Evolutionary conservation across 2,797 vertebrate species (phyloP), one percentile per base, ranked within the genome.

Genomic region (Diplodus puntazzo): DNA sequence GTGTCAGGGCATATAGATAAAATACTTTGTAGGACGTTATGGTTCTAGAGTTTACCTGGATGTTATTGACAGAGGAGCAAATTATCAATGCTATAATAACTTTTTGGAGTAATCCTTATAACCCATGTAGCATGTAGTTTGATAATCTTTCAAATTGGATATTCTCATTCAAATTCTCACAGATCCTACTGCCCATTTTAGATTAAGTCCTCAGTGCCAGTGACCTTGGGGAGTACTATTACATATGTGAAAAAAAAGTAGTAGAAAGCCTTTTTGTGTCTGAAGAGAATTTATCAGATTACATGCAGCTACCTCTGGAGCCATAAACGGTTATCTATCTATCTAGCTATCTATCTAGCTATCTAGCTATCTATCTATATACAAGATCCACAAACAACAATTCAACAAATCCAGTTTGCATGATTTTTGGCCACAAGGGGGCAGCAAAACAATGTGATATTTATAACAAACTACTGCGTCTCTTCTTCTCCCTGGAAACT

Each of bases 341-440:
- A 34, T 34, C 30, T 34, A 34, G 1, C 30, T 34, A 34, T 7
- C 30, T 34, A 34, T 7, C 30, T 34, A 34, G 1, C 30, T 34
- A 34, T 7, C 30, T 34, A 34, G 1, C 30, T 34, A 34, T 27
- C 27, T 34, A 34, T 34, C 30, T 34, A 34, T 34, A 6, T 54
- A 1, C 5, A 34, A n/a, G 2, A 3, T 34, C 20, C 10, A 55
- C 23, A 16, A 27, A 17, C 54, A 17, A 54, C 46, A 20, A 27
- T 55, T 17, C 23, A 16, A 27, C 21, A 21, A 25, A 27, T 60
- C 17, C 11, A 34, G 30, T 46, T 3, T 20, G 12, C 13, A 20
- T 65, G 0, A 39, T 82, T 27, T 83, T 2, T 72, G 48, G 34
- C 76, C 89, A 87, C 65, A 74, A 58, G 81, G 27, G 64, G 79